Conservation (phyloP, 1,140 invertebrate genomes). For the Ylistrum balloti region DNA sequence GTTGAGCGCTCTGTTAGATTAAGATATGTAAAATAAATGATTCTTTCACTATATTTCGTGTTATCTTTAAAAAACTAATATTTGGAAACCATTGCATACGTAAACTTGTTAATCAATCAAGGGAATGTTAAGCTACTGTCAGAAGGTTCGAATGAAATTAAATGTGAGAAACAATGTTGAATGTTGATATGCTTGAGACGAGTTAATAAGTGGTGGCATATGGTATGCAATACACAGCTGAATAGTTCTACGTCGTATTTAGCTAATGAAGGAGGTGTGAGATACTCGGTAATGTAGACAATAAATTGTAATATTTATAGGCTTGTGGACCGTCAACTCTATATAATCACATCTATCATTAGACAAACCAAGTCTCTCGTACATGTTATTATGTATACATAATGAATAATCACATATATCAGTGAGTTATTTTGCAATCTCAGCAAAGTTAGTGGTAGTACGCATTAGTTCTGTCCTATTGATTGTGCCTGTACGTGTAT, state of each 20-base stretch:
- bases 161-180: not conserved
- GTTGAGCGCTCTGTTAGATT: not conserved
- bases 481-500: not conserved
- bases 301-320: constrained; percentile 17
- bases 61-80: too few relatives aligned
- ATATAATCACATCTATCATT: not conserved
- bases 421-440: constrained; percentile 14
- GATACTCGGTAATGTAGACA: not conserved
- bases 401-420: not conserved
- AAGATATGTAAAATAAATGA: not conserved
- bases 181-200: not conserved
- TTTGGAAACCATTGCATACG: too few relatives aligned
- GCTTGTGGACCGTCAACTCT: not conserved
- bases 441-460: not conserved
- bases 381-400: not conserved
- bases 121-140: not conserved
- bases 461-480: not conserved
- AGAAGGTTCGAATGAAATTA: not conserved
- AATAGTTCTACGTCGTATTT: not conserved
- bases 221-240: not conserved
- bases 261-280: not conserved
- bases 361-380: not conserved
- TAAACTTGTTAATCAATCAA: too few relatives aligned
- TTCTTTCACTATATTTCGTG: too few relatives aligned
- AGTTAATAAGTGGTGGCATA: not conserved